phyloP scores from a whole-genome alignment of 2,888 invertebrate genomes.

The Pyrrhosoma nymphula region DNA sequence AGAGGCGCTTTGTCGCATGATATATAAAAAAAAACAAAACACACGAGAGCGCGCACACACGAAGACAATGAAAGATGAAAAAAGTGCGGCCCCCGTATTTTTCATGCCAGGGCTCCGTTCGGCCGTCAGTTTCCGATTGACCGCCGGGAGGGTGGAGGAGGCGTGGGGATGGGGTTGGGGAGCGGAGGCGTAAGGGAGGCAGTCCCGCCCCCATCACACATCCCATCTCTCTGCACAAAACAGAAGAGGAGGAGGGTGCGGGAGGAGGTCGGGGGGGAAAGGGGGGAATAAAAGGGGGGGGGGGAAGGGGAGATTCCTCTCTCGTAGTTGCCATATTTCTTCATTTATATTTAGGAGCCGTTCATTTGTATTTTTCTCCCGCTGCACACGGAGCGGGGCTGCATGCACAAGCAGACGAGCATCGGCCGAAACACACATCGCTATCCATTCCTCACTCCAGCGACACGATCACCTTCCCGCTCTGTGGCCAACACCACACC shows the following conservation, averaged over 20 bases:
- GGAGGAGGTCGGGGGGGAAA: neutral
- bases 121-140: constrained; percentile 67
- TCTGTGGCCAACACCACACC: neutral
- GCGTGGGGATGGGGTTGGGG: neutral
- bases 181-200: no score
- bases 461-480: constrained; percentile 56
- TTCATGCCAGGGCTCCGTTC: constrained; percentile 65
- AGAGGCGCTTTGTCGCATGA: constrained; percentile 65
- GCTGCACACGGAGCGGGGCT: constrained; percentile 65
- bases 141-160: constrained; percentile 16
- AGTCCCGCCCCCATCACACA: neutral
- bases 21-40: constrained; percentile 57
- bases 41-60: constrained; percentile 51
- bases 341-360: constrained; percentile 67
- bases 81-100: constrained; percentile 59
- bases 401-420: constrained; percentile 55
- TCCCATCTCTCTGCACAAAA: neutral
- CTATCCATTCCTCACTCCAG: constrained; percentile 65
- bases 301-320: neutral
- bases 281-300: neutral
- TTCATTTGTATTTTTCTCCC: constrained; percentile 67
- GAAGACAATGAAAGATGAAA: constrained; percentile 67
- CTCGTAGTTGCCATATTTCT: constrained; percentile 67
- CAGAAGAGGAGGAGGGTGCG: neutral
- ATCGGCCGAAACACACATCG: constrained; percentile 53